These are phyloP conservation scores for Odontesthes bonariensis DNA, from an alignment of 2,113 vertebrate genomes.

Conservation along the genomic window DNA sequence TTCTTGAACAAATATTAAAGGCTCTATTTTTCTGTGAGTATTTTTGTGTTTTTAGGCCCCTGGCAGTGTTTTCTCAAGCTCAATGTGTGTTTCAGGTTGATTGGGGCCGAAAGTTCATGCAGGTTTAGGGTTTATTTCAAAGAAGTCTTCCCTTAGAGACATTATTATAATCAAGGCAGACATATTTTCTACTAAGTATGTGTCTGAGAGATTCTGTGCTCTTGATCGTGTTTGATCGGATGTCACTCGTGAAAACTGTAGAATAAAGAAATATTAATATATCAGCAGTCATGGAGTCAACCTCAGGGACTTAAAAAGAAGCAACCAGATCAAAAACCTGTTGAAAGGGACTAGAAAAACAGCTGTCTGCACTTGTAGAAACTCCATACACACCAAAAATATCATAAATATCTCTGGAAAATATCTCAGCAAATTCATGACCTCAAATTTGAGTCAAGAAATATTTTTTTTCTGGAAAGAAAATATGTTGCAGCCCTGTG, in stretches of 20 bases:
- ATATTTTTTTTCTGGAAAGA: no score
- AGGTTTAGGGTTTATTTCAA: conserved; percentile 58
- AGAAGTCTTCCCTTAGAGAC: conserved; percentile 54
- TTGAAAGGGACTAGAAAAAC: conserved; percentile 32
- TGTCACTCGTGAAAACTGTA: no score
- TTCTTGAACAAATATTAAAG: conserved; percentile 35
- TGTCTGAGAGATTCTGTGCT: not conserved
- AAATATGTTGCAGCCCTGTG: not conserved
- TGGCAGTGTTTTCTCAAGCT: conserved; percentile 61
- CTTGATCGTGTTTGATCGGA: not conserved
- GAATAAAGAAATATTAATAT: no score
- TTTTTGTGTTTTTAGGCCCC: conserved; percentile 59
- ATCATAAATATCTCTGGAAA: not conserved
- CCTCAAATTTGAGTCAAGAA: no score
- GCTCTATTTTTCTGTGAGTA: conserved; percentile 22
- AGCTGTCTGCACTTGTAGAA: conserved; percentile 22
- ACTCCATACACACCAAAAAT: not conserved
- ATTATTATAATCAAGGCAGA: conserved; percentile 56
- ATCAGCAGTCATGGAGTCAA: not conserved
- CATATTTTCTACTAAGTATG: conserved; percentile 23
- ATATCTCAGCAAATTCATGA: no score
- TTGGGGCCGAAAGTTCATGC: conserved; percentile 58
- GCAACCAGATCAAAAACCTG: conserved; percentile 23
- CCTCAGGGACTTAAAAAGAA: not conserved
- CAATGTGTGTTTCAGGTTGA: conserved; percentile 57